Conservation (phyloP, 1,140 invertebrate genomes). For the Bombus vancouverensis region DNA sequence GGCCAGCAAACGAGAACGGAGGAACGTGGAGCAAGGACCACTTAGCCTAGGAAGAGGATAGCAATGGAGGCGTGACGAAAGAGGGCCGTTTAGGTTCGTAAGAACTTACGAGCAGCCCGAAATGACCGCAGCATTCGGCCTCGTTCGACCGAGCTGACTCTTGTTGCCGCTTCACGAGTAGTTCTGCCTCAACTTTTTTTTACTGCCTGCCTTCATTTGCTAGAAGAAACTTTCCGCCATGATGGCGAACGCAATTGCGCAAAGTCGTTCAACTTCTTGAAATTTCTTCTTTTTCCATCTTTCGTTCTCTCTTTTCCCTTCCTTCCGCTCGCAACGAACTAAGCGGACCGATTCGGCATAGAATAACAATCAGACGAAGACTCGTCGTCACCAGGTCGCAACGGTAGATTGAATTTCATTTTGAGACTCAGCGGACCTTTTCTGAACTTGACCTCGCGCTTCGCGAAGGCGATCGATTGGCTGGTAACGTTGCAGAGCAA, state of each 20-base stretch:
- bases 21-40: neutral
- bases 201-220: conserved; percentile 30
- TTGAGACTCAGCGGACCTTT: neutral
- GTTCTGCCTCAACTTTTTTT: neutral
- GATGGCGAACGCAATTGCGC: conserved; percentile 21
- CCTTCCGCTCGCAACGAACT: neutral
- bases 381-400: neutral
- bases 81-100: conserved; percentile 1
- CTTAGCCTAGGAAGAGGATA: conserved; percentile 13
- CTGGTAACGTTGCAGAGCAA: neutral
- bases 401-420: conserved; percentile 5
- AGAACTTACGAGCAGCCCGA: conserved; percentile 30
- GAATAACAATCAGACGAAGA: neutral
- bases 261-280: conserved; percentile 14
- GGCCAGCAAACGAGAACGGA: neutral
- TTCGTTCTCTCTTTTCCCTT: too few species aligned
- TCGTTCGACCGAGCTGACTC: conserved; percentile 38
- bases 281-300: neutral
- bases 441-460: neutral
- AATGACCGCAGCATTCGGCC: conserved; percentile 50
- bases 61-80: conserved; percentile 18
- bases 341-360: neutral
- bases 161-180: conserved; percentile 51
- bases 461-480: neutral
- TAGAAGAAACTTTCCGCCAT: conserved; percentile 23